phyloP scores from a whole-genome alignment of 2,797 vertebrate species.

The Peromyscus aztecus region DNA sequence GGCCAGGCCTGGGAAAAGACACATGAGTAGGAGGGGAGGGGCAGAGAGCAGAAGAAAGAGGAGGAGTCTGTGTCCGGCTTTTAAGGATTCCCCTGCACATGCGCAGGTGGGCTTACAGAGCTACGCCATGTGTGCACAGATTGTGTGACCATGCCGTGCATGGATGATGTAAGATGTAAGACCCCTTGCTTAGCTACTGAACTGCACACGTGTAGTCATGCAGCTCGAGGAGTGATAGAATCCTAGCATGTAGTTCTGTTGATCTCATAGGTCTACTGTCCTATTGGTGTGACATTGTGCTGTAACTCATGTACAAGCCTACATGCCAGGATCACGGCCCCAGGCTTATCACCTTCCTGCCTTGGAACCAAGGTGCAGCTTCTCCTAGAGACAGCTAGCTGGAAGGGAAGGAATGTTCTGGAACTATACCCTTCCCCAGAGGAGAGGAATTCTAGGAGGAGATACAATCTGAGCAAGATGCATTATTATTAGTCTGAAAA shows the following conservation, averaged over 20 bases:
- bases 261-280: neutral
- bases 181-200: no score
- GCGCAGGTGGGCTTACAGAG: no score
- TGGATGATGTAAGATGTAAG: no score
- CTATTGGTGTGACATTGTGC: neutral
- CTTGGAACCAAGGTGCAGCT: neutral
- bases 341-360: neutral
- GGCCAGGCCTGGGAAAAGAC: no score
- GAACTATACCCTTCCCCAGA: neutral
- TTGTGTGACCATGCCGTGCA: no score
- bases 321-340: neutral
- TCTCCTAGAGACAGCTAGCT: neutral
- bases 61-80: no score
- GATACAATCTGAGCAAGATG: neutral
- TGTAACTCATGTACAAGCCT: accelerated
- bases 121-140: no score
- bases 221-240: no score
- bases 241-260: accelerated
- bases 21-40: no score
- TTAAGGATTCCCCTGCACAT: no score
- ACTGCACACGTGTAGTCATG: no score
- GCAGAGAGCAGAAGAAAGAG: no score
- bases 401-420: neutral
- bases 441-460: neutral
- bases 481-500: neutral